These are phyloP conservation scores for Marisa cornuarietis DNA, from an alignment of 1,140 invertebrate genomes.

Conservation along the genomic window DNA sequence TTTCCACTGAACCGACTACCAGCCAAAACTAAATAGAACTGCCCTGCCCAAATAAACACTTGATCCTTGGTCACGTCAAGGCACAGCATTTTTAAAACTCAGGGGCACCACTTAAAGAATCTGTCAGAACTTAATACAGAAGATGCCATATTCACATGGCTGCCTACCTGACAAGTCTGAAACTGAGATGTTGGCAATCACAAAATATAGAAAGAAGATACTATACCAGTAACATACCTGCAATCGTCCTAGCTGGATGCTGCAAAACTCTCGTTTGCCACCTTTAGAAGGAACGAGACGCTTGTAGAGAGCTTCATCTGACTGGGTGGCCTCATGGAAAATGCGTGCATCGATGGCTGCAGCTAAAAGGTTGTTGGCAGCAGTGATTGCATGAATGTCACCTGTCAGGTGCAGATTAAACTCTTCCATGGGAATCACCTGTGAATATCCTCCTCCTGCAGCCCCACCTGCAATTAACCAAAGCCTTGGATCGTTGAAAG, in stretches of 20 bases:
- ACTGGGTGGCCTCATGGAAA: constrained; percentile 93
- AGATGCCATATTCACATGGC: too few relatives aligned
- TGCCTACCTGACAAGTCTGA: too few relatives aligned
- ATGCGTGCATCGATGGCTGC: constrained; percentile 88
- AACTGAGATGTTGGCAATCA: too few relatives aligned
- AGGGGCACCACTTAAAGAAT: too few relatives aligned
- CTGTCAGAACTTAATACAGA: too few relatives aligned
- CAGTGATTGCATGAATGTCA: constrained; percentile 97
- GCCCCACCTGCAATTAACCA: constrained; percentile 76
- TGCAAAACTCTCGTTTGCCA: constrained; percentile 81
- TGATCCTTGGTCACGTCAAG: too few relatives aligned
- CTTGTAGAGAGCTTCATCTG: constrained; percentile 85
- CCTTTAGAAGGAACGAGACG: constrained; percentile 85
- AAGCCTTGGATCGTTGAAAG: too few relatives aligned
- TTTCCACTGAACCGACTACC: too few relatives aligned
- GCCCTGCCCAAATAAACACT: too few relatives aligned
- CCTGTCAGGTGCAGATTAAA: constrained; percentile 99
- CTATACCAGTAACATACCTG: constrained; percentile 45
- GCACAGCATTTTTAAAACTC: too few relatives aligned
- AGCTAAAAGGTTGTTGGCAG: constrained; percentile 96
- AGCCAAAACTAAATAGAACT: too few relatives aligned
- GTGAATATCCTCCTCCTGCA: constrained; percentile 91
- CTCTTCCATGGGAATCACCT: constrained; percentile 99
- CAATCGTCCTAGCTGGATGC: constrained; percentile 81
- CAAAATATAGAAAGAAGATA: too few relatives aligned